Evolutionary conservation across 2,113 vertebrate species (phyloP).

Genomic region (Murina feae): DNA sequence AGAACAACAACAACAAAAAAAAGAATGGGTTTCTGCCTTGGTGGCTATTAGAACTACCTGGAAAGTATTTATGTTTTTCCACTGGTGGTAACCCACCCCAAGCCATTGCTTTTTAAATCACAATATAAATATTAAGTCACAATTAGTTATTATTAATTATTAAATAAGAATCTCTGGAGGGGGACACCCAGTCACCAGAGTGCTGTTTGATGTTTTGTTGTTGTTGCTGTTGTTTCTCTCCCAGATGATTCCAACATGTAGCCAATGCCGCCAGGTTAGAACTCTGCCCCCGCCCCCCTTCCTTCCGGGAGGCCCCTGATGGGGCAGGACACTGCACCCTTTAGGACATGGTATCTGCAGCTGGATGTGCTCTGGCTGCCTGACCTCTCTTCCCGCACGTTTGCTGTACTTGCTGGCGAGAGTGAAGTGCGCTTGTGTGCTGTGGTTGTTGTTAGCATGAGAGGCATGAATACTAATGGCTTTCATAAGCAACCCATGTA

Average conservation of each 20-base stretch:
- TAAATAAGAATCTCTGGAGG: not conserved
- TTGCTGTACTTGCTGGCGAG: not conserved
- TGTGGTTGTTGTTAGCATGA: constrained; percentile 38
- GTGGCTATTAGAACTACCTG: not conserved
- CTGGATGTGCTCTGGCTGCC: no score
- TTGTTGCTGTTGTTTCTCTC: not conserved
- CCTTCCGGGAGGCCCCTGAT: fast-evolving
- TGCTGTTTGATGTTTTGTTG: not conserved
- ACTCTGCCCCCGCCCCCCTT: no score
- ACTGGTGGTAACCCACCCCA: not conserved
- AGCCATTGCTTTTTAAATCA: not conserved
- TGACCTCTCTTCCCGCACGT: not conserved
- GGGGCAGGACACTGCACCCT: fast-evolving
- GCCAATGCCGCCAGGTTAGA: not conserved
- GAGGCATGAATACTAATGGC: constrained; percentile 38
- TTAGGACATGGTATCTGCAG: not conserved
- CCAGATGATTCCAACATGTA: not conserved
- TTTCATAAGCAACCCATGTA: constrained; percentile 45
- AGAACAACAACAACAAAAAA: no score
- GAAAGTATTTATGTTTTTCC: not conserved
- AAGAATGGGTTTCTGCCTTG: not conserved
- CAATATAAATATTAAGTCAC: not conserved
- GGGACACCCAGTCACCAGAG: fast-evolving
- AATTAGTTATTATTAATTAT: not conserved
- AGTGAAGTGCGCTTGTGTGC: not conserved